Conservation (phyloP, 2,113 vertebrate species). For the Chascanopsetta lugubris region DNA sequence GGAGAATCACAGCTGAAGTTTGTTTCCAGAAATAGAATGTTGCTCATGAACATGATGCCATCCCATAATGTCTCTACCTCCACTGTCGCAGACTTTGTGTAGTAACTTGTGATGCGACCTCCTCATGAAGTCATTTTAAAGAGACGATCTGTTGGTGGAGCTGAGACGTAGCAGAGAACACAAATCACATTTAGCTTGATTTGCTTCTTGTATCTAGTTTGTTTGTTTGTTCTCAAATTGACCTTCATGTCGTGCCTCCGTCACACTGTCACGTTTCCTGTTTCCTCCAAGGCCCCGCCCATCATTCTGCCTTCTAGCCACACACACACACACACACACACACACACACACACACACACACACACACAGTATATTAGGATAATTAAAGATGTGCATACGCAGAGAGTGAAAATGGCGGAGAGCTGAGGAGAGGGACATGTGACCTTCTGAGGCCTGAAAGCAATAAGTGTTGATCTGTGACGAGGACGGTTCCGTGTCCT, state of each 20-base stretch:
- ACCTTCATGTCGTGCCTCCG: slow-evolving; percentile 21
- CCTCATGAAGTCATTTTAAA: too few relatives aligned
- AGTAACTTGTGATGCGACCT: too few relatives aligned
- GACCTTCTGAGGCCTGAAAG: slow-evolving; percentile 45
- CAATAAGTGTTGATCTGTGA: slow-evolving; percentile 74
- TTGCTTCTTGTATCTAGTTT: neutral
- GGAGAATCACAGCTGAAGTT: too few relatives aligned
- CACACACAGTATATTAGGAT: too few relatives aligned
- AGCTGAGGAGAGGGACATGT: slow-evolving; percentile 26
- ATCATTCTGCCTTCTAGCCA: neutral
- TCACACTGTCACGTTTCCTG: neutral
- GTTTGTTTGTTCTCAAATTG: slow-evolving; percentile 22
- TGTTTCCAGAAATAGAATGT: too few relatives aligned
- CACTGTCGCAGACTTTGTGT: too few relatives aligned
- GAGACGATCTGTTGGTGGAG: slow-evolving; percentile 23
- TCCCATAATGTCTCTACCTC: too few relatives aligned
- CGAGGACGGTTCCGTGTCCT: slow-evolving; percentile 35
- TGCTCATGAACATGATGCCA: too few relatives aligned
- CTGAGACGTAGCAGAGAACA: neutral
- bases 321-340: too few relatives aligned
- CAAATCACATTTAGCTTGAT: neutral
- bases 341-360: too few relatives aligned
- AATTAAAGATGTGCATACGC: neutral
- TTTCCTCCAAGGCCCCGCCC: neutral
- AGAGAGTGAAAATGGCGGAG: slow-evolving; percentile 17